phyloP scores from a whole-genome alignment of 2,888 invertebrate genomes.

The Zelleria hepariella region DNA sequence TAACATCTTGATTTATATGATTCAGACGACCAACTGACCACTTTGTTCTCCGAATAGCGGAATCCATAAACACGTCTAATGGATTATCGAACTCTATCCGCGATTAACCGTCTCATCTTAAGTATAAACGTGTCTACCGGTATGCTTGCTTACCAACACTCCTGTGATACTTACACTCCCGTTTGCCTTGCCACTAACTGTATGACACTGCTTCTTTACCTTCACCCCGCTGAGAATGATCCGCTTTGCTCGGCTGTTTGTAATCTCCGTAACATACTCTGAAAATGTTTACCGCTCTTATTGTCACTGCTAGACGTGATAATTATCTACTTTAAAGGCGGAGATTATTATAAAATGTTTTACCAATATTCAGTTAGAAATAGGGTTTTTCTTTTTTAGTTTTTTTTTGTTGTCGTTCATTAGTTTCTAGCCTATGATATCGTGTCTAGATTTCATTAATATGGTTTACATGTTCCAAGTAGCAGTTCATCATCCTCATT shows the following conservation, averaged over 20 bases:
- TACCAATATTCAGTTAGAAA: background rate
- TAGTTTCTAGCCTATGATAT: background rate
- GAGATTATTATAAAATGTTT: background rate
- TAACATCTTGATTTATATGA: slow-evolving; percentile 20
- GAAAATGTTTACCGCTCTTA: background rate
- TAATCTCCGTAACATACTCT: background rate
- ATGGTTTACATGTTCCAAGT: slow-evolving; percentile 3
- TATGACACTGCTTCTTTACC: slow-evolving; percentile 53
- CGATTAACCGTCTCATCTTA: background rate
- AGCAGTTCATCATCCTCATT: background rate
- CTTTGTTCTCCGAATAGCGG: slow-evolving; percentile 18
- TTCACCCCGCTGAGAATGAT: slow-evolving; percentile 69
- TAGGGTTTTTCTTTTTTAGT: background rate
- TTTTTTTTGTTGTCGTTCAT: background rate
- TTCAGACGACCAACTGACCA: slow-evolving; percentile 16
- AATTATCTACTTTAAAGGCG: background rate
- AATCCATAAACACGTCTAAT: background rate
- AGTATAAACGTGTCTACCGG: slow-evolving; percentile 14
- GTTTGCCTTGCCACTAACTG: slow-evolving; percentile 69
- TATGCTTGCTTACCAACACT: slow-evolving; percentile 59
- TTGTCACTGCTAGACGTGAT: background rate
- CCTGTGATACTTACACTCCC: slow-evolving; percentile 51
- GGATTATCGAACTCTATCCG: background rate
- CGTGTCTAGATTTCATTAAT: slow-evolving; percentile 1
- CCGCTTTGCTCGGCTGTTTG: slow-evolving; percentile 62